These are phyloP conservation scores for Plebejus anna DNA, from an alignment of 2,888 invertebrate species.

Conservation along the genomic window DNA sequence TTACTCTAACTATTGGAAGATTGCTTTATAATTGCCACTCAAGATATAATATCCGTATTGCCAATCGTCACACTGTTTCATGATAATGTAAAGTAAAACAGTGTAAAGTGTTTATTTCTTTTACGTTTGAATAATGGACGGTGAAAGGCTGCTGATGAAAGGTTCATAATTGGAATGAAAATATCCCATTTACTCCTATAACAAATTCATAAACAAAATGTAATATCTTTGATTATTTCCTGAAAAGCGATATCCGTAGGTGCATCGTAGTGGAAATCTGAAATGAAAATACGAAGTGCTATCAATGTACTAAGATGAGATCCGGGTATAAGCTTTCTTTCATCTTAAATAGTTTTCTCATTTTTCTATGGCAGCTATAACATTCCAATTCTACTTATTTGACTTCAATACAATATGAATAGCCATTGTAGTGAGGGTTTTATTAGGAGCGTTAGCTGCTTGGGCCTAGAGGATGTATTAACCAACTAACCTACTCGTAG, in stretches of 20 bases:
- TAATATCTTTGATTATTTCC: slow-evolving; percentile 23
- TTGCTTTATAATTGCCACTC: too few species aligned
- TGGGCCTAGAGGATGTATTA: background rate
- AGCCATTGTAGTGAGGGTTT: slow-evolving; percentile 5
- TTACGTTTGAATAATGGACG: background rate
- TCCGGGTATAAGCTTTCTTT: slow-evolving; percentile 24
- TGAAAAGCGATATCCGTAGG: slow-evolving; percentile 25
- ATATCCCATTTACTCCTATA: slow-evolving; percentile 8
- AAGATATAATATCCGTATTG: too few species aligned
- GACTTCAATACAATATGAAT: slow-evolving; percentile 16
- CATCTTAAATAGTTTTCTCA: slow-evolving; percentile 23
- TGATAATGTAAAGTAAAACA: too few species aligned
- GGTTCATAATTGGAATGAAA: background rate
- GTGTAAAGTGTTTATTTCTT: background rate
- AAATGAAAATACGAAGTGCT: slow-evolving; percentile 28
- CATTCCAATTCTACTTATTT: slow-evolving; percentile 19
- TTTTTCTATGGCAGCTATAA: slow-evolving; percentile 16
- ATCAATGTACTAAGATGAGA: slow-evolving; percentile 28
- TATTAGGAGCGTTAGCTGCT: background rate
- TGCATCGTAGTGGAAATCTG: slow-evolving; percentile 27
- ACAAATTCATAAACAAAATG: slow-evolving; percentile 21
- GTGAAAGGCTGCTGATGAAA: background rate
- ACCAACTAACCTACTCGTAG: too few species aligned
- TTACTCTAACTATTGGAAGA: too few species aligned
- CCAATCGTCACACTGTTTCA: too few species aligned